Percentiles rank a stretch among this genome's conserved stretches.
Evolutionary conservation across 2,888 invertebrate species (phyloP).

Genomic region (Syritta pipiens): DNA sequence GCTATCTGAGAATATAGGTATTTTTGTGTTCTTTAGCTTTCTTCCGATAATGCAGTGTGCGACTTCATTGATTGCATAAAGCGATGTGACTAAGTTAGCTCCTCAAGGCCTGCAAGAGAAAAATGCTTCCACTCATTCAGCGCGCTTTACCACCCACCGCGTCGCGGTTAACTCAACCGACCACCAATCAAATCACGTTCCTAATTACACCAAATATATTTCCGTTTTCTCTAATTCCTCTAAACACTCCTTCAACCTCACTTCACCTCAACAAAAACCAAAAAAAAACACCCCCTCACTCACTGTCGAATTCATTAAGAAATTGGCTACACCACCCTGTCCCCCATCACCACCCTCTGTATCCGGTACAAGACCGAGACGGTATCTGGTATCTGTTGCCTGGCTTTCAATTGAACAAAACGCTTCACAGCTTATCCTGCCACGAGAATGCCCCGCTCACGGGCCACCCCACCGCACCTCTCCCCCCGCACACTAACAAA

Average conservation of each 20-base stretch:
- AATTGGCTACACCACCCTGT: not conserved
- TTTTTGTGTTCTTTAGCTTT: too few relatives aligned
- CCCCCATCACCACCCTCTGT: not conserved
- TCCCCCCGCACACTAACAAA: conserved; percentile 3
- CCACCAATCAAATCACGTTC: conserved; percentile 46
- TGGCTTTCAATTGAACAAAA: conserved; percentile 27
- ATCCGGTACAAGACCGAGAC: too few relatives aligned
- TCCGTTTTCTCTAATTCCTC: conserved; percentile 14
- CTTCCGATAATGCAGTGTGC: too few relatives aligned
- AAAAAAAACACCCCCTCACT: not conserved
- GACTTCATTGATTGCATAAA: too few relatives aligned
- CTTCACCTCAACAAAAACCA: not conserved
- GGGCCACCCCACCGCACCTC: not conserved
- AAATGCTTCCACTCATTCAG: not conserved
- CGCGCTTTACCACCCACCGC: not conserved
- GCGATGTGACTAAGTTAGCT: too few relatives aligned
- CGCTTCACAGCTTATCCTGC: conserved; percentile 27
- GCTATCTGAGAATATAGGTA: too few relatives aligned
- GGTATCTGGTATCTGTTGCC: conserved; percentile 35
- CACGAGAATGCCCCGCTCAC: conserved; percentile 25
- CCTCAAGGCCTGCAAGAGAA: too few relatives aligned
- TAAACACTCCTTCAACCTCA: not conserved
- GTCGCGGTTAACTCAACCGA: conserved; percentile 14
- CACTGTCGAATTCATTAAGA: conserved; percentile 28
- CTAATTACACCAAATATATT: conserved; percentile 35